These are phyloP conservation scores for Drosophila neotestacea DNA, from an alignment of 2,888 invertebrate species.

Conservation along the genomic window DNA sequence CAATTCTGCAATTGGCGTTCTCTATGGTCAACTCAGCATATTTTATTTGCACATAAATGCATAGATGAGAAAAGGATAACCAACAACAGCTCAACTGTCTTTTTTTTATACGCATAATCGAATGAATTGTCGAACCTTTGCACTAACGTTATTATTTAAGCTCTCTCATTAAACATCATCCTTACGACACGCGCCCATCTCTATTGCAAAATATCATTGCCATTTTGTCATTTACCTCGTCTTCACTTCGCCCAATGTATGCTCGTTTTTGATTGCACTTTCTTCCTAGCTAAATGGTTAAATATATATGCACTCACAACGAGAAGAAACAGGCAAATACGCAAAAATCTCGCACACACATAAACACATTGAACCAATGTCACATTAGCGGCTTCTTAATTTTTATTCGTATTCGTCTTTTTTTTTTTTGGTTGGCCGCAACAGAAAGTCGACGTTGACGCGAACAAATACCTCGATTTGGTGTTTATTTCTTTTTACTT, in stretches of 20 bases:
- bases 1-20: background rate
- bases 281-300: background rate
- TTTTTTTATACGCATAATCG: background rate
- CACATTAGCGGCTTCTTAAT: slow-evolving; percentile 20
- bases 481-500: slow-evolving; percentile 39
- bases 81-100: background rate
- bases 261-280: slow-evolving; percentile 18
- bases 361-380: slow-evolving; percentile 15
- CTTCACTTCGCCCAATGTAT: slow-evolving; percentile 3
- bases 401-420: background rate
- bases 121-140: background rate
- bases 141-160: no score
- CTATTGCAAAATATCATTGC: background rate
- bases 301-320: slow-evolving; percentile 45
- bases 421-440: slow-evolving; percentile 7
- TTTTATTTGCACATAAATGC: background rate
- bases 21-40: background rate
- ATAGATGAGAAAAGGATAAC: background rate
- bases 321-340: slow-evolving; percentile 32
- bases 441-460: slow-evolving; percentile 16
- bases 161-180: background rate
- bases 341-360: slow-evolving; percentile 17
- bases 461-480: slow-evolving; percentile 9
- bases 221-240: slow-evolving; percentile 36
- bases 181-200: slow-evolving; percentile 30